These are phyloP conservation scores for Rhinoptilus africanus DNA, from an alignment of 2,113 vertebrate genomes.

Conservation along the genomic window DNA sequence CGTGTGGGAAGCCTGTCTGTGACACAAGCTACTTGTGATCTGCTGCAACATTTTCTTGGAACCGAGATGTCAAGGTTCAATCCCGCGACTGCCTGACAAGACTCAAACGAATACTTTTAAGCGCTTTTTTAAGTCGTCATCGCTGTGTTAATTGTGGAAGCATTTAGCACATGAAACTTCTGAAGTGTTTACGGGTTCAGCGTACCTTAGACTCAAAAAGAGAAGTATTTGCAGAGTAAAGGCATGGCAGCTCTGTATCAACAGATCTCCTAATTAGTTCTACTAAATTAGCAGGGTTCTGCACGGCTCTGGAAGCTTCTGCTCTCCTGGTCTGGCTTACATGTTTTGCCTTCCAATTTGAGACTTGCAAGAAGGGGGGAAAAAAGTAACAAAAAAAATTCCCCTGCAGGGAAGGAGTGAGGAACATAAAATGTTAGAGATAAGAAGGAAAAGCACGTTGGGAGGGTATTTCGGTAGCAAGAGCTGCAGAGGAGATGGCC, in stretches of 20 bases:
- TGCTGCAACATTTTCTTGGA: neutral
- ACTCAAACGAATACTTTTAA: neutral
- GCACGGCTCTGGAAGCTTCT: neutral
- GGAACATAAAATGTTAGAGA: neutral
- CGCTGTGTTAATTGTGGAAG: neutral
- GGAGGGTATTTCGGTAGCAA: neutral
- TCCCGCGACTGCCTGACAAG: neutral
- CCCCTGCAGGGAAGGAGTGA: neutral
- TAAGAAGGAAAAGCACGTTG: neutral
- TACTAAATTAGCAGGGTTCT: neutral
- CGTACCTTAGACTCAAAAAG: neutral
- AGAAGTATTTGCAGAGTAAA: neutral
- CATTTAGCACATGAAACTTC: neutral
- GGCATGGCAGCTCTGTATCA: neutral
- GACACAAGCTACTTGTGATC: slow-evolving; percentile 1
- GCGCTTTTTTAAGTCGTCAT: neutral
- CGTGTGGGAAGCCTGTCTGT: neutral
- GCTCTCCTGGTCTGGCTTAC: neutral
- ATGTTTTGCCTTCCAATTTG: neutral
- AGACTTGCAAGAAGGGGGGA: rapidly evolving
- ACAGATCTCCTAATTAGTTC: neutral
- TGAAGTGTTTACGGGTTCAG: neutral
- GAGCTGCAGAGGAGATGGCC: neutral
- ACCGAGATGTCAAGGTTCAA: neutral
- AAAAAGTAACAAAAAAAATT: neutral